Evolutionary conservation across 2,888 invertebrate species (phyloP).

Genomic region (Bursaphelenchus okinawaensis): DNA sequence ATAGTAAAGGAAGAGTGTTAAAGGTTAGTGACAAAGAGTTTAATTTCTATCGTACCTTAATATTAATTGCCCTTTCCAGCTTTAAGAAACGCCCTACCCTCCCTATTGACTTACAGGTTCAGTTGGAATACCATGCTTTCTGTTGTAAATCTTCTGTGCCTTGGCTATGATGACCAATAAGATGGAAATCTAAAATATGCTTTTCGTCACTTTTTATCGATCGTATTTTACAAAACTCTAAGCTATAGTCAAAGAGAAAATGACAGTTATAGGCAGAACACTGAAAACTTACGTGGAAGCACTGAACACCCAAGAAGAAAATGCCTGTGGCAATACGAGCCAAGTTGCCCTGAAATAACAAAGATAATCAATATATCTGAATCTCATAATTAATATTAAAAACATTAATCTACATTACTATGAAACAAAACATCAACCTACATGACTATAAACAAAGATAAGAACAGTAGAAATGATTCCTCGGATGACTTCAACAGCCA

Average conservation of each 20-base stretch:
- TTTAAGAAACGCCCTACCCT: no score
- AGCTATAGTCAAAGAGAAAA: no score
- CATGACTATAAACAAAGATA: slow-evolving; percentile 53
- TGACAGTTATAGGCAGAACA: no score
- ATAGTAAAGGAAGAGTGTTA: slow-evolving; percentile 13
- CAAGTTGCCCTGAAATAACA: slow-evolving; percentile 48
- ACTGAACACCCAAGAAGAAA: slow-evolving; percentile 57
- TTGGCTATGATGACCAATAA: slow-evolving; percentile 55
- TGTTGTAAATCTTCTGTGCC: slow-evolving; percentile 55
- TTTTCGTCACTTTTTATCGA: no score
- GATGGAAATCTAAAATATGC: slow-evolving; percentile 55
- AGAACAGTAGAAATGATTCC: slow-evolving; percentile 54
- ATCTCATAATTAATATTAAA: not conserved
- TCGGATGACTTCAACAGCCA: slow-evolving; percentile 54
- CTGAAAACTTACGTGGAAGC: slow-evolving; percentile 47
- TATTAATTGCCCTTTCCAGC: slow-evolving; percentile 8
- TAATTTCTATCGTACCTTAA: slow-evolving; percentile 35
- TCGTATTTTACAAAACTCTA: not conserved
- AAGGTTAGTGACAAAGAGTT: slow-evolving; percentile 40
- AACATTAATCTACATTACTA: slow-evolving; percentile 10
- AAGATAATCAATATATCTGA: no score
- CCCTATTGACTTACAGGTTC: slow-evolving; percentile 14
- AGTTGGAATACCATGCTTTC: slow-evolving; percentile 22
- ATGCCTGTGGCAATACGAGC: slow-evolving; percentile 57
- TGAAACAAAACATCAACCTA: slow-evolving; percentile 24